Conservation (phyloP, 2,888 invertebrate genomes). For the Callyntrura guangdongensis region DNA sequence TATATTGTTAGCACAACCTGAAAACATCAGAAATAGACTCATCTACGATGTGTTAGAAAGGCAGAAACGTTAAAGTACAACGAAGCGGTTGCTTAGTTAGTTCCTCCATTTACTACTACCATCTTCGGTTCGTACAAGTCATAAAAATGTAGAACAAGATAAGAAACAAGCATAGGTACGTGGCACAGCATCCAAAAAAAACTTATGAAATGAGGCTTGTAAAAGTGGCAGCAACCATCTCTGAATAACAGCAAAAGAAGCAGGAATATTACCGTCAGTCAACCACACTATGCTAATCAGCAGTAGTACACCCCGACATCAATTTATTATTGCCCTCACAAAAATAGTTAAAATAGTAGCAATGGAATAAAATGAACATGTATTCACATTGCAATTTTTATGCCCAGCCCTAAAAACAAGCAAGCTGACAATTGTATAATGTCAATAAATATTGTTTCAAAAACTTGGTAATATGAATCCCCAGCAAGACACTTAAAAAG, state of each 20-base stretch:
- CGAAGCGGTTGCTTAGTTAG: too few relatives aligned
- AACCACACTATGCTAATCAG: conserved; percentile 26
- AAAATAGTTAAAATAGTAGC: too few relatives aligned
- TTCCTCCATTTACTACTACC: conserved; percentile 35
- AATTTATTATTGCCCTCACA: background rate
- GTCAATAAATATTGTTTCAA: conserved; percentile 10
- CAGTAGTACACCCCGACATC: background rate
- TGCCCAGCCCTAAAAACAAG: conserved; percentile 38
- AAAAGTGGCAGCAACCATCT: conserved; percentile 7
- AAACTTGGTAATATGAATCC: conserved; percentile 65
- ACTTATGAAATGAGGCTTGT: background rate
- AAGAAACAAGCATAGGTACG: conserved; percentile 38
- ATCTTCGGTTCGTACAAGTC: conserved; percentile 71
- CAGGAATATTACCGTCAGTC: background rate
- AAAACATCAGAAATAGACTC: too few relatives aligned
- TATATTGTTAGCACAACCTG: too few relatives aligned
- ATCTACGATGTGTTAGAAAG: conserved; percentile 6
- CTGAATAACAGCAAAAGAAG: conserved; percentile 24
- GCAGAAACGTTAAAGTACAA: background rate
- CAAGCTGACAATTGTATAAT: conserved; percentile 32
- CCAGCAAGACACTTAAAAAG: conserved; percentile 43
- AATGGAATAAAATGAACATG: conserved; percentile 24
- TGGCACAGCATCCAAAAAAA: conserved; percentile 11
- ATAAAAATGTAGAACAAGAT: conserved; percentile 71
- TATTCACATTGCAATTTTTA: conserved; percentile 62